Base-by-base conservation (phyloP, 2,888 invertebrate genomes). In the Diloba caeruleocephala region DNA sequence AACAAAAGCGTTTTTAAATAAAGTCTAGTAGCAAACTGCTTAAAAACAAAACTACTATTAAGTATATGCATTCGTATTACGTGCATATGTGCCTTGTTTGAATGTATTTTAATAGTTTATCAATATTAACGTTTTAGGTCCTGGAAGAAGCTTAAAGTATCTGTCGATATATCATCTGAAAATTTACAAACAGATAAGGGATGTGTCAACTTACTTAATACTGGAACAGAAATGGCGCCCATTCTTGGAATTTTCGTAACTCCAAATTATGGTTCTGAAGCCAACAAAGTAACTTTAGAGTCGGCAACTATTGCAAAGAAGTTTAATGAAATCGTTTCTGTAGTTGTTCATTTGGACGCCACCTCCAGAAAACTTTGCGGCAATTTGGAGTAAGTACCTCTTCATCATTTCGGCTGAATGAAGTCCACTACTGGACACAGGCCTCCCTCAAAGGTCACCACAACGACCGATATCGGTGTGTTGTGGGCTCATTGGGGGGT, bases 201-300 rank as follows among this genome's bases (percentile, higher is more conserved):
- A 34, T 80, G 80, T 44, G 49, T 38, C 8, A 72, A 73, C 31
- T 62, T 84, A 26, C 31, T 85, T 2, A 76, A 68, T 46, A 75
- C 80, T 32, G 76, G 58, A 10, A 36, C 52, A 3, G 76, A 79
- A 59, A 66, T 78, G 44, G 84, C 81, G 8, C 63, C 76, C 19
- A 58, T 86, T 44, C 45, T 69, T 15, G 82, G 84, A n/a, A 75
- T 86, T 52, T 82, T 82, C 50, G 57, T 84, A 38, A 70, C 81
- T 23, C 74, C 79, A 44, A 71, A 74, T 55, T 66, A 64, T 15
- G 38, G 56, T 10, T 45, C 60, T 9, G 48, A 49, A 33, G 8
- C 12, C n/a, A 45, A 49, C 12, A 31, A 50, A 15, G 42, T 61
- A 32, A 57, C 39, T 50, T 57, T 71, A 31, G 53, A 63, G 14